Evolutionary conservation across 2,113 vertebrate species (phyloP).

Genomic region (Syrmaticus mikado): DNA sequence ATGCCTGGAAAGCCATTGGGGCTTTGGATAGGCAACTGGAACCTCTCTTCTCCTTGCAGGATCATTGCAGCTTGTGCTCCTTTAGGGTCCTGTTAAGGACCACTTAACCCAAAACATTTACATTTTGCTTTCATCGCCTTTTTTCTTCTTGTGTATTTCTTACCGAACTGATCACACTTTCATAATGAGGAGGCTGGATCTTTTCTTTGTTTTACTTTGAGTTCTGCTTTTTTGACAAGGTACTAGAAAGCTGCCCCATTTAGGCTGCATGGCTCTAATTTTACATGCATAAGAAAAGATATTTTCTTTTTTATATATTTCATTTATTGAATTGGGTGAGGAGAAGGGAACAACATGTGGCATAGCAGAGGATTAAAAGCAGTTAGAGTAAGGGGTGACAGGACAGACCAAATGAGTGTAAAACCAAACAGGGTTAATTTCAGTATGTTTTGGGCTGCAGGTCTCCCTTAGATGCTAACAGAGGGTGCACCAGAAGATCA

Average conservation of each 20-base stretch:
- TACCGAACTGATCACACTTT: neutral
- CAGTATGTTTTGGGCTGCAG: neutral
- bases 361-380: neutral
- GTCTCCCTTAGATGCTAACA: neutral
- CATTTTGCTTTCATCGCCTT: neutral
- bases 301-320: constrained; percentile 19
- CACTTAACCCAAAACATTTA: neutral
- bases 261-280: constrained; percentile 47
- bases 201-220: constrained; percentile 40
- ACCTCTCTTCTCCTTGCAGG: neutral
- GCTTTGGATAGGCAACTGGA: neutral
- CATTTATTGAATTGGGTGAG: constrained; percentile 16
- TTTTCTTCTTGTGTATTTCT: neutral
- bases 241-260: constrained; percentile 37
- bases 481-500: neutral
- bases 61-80: neutral
- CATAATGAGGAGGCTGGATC: neutral
- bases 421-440: neutral
- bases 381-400: neutral
- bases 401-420: neutral
- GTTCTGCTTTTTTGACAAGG: constrained; percentile 18
- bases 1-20: neutral
- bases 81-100: neutral
- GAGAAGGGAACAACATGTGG: neutral
- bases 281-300: constrained; percentile 21